phyloP scores from a whole-genome alignment of 2,888 invertebrate genomes.

The Nymphalis urticae region DNA sequence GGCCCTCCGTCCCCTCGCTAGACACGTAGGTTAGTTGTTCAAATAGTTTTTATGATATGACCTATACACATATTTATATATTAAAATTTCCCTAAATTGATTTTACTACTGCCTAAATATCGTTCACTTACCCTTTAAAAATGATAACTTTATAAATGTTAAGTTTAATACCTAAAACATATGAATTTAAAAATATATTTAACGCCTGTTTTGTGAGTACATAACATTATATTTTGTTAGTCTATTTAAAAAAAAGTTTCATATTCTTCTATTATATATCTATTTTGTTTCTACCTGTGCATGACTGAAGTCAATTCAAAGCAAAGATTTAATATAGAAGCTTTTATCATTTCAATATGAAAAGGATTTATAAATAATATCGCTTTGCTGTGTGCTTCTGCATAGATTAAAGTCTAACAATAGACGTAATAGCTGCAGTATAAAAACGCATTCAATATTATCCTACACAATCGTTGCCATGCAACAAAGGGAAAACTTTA shows the following conservation, averaged over 20 bases:
- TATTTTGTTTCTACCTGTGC: neutral
- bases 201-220: too few relatives aligned
- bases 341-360: conserved; percentile 24
- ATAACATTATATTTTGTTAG: too few relatives aligned
- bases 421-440: conserved; percentile 35
- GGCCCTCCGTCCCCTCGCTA: conserved; percentile 2
- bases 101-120: neutral
- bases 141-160: too few relatives aligned
- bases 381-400: conserved; percentile 21
- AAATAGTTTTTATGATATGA: conserved; percentile 12
- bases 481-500: conserved; percentile 30
- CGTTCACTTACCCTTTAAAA: neutral
- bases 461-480: conserved; percentile 26
- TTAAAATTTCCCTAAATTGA: neutral
- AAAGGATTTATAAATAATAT: conserved; percentile 29
- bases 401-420: conserved; percentile 35
- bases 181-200: too few relatives aligned
- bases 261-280: too few relatives aligned
- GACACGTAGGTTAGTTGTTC: conserved; percentile 8
- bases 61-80: neutral
- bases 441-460: conserved; percentile 37
- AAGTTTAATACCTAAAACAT: too few relatives aligned
- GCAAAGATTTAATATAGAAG: conserved; percentile 21
- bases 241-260: too few relatives aligned
- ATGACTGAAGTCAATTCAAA: neutral